These are phyloP conservation scores for Paramuricea clavata DNA, from an alignment of 92 coral and sea anemone genomes.

Conservation along the genomic window DNA sequence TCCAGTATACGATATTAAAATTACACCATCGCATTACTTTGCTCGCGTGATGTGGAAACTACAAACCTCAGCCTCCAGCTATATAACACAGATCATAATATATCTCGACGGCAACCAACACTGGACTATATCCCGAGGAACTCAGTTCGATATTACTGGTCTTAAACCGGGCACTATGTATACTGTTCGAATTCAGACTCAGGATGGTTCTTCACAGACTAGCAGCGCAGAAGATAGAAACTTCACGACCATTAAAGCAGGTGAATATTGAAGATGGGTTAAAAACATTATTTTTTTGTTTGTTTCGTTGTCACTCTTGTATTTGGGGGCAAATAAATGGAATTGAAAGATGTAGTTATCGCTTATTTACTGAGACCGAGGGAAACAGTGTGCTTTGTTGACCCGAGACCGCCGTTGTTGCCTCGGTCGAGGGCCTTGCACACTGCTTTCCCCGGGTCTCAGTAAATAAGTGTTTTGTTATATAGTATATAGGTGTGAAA, in stretches of 20 bases:
- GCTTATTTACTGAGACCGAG: too few relatives aligned
- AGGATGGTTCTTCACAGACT: neutral
- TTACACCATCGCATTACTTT: neutral
- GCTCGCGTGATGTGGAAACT: neutral
- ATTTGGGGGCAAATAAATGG: too few relatives aligned
- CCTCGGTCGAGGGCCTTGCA: too few relatives aligned
- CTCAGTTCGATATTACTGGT: neutral
- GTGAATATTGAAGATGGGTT: too few relatives aligned
- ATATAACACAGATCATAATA: neutral
- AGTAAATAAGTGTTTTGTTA: too few relatives aligned
- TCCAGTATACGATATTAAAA: neutral
- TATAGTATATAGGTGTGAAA: too few relatives aligned
- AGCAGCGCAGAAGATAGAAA: neutral
- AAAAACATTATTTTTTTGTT: too few relatives aligned
- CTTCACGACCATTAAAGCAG: neutral
- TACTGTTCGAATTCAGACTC: neutral
- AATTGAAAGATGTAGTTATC: too few relatives aligned
- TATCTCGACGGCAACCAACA: neutral
- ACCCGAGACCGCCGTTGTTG: too few relatives aligned
- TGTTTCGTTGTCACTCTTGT: too few relatives aligned
- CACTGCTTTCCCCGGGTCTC: too few relatives aligned
- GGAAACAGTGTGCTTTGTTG: too few relatives aligned
- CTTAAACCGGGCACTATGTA: neutral
- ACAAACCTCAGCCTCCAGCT: neutral
- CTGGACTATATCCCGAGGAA: neutral